Conservation (phyloP, 2,888 invertebrate genomes). For the Orchesellides sinensis region DNA sequence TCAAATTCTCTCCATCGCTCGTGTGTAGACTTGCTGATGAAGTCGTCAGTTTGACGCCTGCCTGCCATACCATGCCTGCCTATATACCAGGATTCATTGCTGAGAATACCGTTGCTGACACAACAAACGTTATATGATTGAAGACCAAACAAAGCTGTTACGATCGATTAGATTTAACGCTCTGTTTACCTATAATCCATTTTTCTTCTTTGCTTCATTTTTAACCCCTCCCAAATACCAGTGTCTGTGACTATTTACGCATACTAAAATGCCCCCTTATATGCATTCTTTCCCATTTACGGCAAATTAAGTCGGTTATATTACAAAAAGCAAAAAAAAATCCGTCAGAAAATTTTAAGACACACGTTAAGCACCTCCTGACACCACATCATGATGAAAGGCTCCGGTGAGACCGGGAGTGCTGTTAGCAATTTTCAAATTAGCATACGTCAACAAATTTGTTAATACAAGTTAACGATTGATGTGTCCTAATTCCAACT, state of each 20-base stretch:
- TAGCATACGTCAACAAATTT: not conserved
- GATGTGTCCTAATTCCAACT: not conserved
- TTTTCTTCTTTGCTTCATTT: not conserved
- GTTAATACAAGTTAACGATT: not conserved
- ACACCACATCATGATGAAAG: not conserved
- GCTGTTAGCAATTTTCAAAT: no score
- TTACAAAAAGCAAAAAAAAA: not conserved
- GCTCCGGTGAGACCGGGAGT: not conserved
- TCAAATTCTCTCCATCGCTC: not conserved
- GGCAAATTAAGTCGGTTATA: not conserved
- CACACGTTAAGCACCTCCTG: not conserved
- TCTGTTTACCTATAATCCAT: slow-evolving; percentile 23
- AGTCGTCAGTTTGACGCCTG: not conserved
- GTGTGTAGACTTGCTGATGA: not conserved
- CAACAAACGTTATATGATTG: slow-evolving; percentile 58
- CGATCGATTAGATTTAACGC: slow-evolving; percentile 58
- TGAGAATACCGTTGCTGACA: slow-evolving; percentile 21
- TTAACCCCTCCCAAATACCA: no score
- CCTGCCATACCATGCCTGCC: not conserved
- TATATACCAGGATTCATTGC: not conserved
- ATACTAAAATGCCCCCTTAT: no score
- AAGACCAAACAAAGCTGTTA: slow-evolving; percentile 50
- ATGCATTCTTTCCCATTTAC: no score
- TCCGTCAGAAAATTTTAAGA: not conserved
- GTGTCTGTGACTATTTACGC: no score